Percentiles rank a stretch among this genome's conserved stretches.
Conservation (phyloP, 2,888 invertebrate genomes). For the Drosophila gaucha region DNA sequence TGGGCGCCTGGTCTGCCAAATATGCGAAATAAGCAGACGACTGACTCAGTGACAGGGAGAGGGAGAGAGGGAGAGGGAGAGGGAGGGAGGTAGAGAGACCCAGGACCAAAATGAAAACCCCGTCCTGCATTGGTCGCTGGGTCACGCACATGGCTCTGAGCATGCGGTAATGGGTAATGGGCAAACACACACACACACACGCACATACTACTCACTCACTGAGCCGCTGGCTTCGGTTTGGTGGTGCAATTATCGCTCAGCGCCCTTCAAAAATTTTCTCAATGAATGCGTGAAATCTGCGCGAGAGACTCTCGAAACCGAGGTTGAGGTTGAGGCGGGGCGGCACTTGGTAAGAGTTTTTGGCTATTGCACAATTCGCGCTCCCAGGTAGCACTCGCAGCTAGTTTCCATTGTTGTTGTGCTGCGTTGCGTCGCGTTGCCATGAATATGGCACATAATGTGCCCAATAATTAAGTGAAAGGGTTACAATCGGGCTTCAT, state of each 20-base stretch:
- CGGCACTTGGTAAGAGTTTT: constrained; percentile 20
- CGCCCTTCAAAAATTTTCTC: constrained; percentile 66
- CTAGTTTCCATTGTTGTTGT: constrained; percentile 71
- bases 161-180: constrained; percentile 5
- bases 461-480: constrained; percentile 79
- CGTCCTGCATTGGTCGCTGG: constrained; percentile 47
- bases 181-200: constrained; percentile 7
- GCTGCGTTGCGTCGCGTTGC: constrained; percentile 47
- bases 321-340: not conserved
- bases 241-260: constrained; percentile 72
- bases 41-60: too few relatives aligned
- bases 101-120: constrained; percentile 16
- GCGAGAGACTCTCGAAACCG: not conserved
- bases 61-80: not conserved
- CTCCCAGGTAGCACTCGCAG: constrained; percentile 35
- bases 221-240: constrained; percentile 20
- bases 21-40: constrained; percentile 11
- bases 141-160: constrained; percentile 30
- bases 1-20: constrained; percentile 2
- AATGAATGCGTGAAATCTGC: constrained; percentile 73
- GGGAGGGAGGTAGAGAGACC: not conserved
- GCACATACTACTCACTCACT: not conserved
- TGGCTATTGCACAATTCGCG: constrained; percentile 62
- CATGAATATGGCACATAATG: constrained; percentile 77
- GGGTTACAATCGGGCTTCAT: constrained; percentile 77